phyloP scores from a whole-genome alignment of 1,140 invertebrate species.

The Brachionus paranguensis region DNA sequence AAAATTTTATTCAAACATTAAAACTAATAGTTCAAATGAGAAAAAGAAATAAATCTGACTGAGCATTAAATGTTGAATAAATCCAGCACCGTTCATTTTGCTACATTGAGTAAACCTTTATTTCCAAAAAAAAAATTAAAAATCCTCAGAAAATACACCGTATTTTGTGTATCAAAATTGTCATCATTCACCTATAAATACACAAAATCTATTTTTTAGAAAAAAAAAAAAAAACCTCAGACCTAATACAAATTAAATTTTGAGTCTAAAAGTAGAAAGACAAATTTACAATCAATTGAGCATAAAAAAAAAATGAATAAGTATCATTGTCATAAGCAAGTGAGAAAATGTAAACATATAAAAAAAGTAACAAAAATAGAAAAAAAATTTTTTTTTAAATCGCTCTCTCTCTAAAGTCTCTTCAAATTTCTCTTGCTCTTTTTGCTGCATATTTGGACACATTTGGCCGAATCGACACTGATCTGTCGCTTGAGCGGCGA shows the following conservation, averaged over 20 bases:
- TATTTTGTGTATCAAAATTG: not conserved
- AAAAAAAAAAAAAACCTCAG: not conserved
- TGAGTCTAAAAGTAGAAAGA: not conserved
- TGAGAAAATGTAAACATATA: not conserved
- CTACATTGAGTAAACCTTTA: not conserved
- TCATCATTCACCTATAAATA: not conserved
- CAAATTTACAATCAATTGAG: slow-evolving; percentile 21
- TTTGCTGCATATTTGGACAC: slow-evolving; percentile 18
- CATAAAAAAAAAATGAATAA: not conserved
- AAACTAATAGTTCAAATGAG: not conserved
- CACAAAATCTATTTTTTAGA: not conserved
- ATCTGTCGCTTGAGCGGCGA: slow-evolving; percentile 1
- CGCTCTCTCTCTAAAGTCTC: not conserved
- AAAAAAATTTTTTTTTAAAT: not conserved
- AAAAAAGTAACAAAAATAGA: slow-evolving; percentile 6
- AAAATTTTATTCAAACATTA: not conserved
- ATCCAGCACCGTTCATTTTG: not conserved
- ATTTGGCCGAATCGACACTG: not conserved
- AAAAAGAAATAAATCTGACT: not conserved
- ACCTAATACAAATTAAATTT: not conserved
- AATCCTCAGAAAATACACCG: not conserved
- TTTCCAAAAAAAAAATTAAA: not conserved
- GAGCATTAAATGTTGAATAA: not conserved
- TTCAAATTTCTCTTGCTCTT: slow-evolving; percentile 34
- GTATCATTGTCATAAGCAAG: not conserved